Base-by-base conservation (phyloP, 2,888 invertebrate genomes). In the Lordiphosa andalusiaca region DNA sequence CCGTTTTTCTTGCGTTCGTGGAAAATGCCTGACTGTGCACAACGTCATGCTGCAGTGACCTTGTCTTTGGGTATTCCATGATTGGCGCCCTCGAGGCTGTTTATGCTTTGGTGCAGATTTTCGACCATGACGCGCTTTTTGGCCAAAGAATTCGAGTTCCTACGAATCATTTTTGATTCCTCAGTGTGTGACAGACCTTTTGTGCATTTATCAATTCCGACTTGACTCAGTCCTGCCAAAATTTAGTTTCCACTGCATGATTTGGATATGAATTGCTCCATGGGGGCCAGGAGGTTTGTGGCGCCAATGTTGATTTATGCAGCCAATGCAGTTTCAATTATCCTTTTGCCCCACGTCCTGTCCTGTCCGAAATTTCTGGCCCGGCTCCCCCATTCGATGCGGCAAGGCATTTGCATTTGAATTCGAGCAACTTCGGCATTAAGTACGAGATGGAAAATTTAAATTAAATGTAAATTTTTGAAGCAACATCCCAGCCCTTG, bases 401-500 rank as follows among this genome's bases (percentile, higher is more conserved):
- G 23, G 23, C 4, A 23, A 5, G 55, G 56, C 54, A 67, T 73
- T 53, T 60, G 47, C 62, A 70, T 61, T 65, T 56, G 51, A 64
- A 73, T 60, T 50, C 36, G 23, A 46, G 47, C 23, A 23, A 25
- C 25, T 42, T 40, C 21, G 19, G 12, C 47, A 16, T 25, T 36
- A 35, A 13, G 10, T 23, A 30, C 36, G 37, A 12, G 12, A 3
- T 10, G 6, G 5, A 30, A 61, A 59, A 58, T 61, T 60, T 40
- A 55, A 66, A 53, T 78, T 78, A 78, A 84, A 84, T 78, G 78
- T 72, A 80, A 78, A 80, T 82, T 82, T 82, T 84, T 54, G 49
- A 16, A 40, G 25, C 12, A 40, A 42, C 9, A 69, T 67, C n/a
- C n/a, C 70, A 60, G 69, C 62, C 66, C 56, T 53, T 52, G 55